These are phyloP conservation scores for Rhingia rostrata DNA, from an alignment of 2,888 invertebrate genomes.

Conservation along the genomic window DNA sequence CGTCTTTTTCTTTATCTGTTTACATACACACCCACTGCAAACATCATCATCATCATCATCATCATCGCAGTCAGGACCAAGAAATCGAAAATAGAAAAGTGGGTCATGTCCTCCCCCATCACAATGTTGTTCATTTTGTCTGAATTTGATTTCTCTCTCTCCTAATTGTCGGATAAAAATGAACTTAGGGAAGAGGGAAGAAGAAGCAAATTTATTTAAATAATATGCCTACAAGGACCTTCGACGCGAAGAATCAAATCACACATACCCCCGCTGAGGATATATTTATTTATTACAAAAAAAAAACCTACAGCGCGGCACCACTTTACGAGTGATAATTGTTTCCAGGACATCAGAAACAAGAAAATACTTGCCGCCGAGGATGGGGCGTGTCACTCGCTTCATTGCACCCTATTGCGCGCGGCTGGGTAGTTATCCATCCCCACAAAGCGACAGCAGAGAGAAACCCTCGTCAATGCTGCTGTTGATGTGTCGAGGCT, in stretches of 20 bases:
- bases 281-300: constrained; percentile 40
- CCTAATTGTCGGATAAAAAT: constrained; percentile 34
- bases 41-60: not conserved
- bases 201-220: constrained; percentile 38
- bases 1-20: constrained; percentile 24
- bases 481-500: constrained; percentile 66
- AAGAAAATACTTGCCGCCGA: constrained; percentile 46
- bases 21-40: constrained; percentile 3
- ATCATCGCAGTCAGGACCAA: constrained; percentile 28
- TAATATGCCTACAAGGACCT: constrained; percentile 31
- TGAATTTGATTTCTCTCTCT: constrained; percentile 62
- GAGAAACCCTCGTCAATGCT: constrained; percentile 48
- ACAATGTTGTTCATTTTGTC: constrained; percentile 21
- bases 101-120: constrained; percentile 49
- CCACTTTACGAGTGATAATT: constrained; percentile 60
- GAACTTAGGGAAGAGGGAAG: not conserved
- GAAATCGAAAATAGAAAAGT: constrained; percentile 39
- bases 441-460: not conserved
- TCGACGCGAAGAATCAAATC: constrained; percentile 28
- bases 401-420: constrained; percentile 51
- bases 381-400: constrained; percentile 50
- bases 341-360: constrained; percentile 61
- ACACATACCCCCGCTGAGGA: constrained; percentile 47
- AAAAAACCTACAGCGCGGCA: constrained; percentile 2
- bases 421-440: constrained; percentile 16